Base-by-base conservation (phyloP, 2,797 vertebrate genomes). In the Sciurus carolinensis region DNA sequence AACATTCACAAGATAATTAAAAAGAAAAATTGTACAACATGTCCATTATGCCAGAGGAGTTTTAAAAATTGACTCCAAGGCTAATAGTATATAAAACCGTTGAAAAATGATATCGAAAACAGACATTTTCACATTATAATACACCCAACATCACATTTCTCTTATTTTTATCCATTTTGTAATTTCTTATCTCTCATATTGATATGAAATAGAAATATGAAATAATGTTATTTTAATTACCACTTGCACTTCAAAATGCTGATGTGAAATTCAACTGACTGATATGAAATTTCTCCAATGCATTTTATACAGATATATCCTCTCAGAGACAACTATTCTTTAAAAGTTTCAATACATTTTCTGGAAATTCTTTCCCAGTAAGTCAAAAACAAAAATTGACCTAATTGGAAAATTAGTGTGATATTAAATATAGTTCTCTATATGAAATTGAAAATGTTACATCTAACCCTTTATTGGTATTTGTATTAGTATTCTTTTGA, bases 351-450 rank as follows among this genome's bases (percentile, higher is more conserved):
- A 93, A n/a, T 36, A 9, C 72, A 72, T 95, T 96, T 97, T 97
- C 81, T 96, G 77, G 47, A 79, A 75, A 81, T 50, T 95, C 57
- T 57, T 95, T 97, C 81, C 42, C 96, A 97, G 92, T 97, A 92
- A 97, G 95, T 90, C 83, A 59, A 98, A 96, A 97, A 95, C 81
- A 57, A 87, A 82, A 77, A 50, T 90, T 97, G 95, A 95, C 91
- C 90, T 98, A 95, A 52, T 97, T 98, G 95, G 62, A 96, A 98
- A 91, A 69, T 39, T 95, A 95, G 88, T 93, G 69, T 95, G 97
- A 89, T 97, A 97, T 95, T 96, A 97, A 85, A 73, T 91, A 89
- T 33, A 93, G 76, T 96, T 97, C 96, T 1, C 97, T 62, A 76
- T 76, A 76, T 42, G n/a, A 97, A 98, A 97, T 50, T 93, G 90